Conservation (phyloP, 2,888 invertebrate species). For the Ferdinandea cuprea region DNA sequence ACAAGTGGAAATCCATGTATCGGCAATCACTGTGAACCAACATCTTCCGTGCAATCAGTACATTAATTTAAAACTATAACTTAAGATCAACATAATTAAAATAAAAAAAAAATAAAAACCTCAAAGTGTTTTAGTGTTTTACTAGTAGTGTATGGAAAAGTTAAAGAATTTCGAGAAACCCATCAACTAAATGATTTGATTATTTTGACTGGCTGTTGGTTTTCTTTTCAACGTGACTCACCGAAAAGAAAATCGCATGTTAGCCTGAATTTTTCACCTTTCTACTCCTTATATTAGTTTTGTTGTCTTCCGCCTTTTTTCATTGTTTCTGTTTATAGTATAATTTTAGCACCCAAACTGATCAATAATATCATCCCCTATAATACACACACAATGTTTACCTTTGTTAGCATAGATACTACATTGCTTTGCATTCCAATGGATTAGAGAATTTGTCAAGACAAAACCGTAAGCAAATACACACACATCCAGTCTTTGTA, state of each 20-base stretch:
- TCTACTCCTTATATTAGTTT: constrained; percentile 1
- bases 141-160: too few relatives aligned
- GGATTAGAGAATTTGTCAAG: constrained; percentile 13
- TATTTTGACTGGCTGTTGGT: not conserved
- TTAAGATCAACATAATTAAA: too few relatives aligned
- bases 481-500: not conserved
- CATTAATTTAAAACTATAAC: too few relatives aligned
- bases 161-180: not conserved
- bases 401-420: not conserved
- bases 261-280: not conserved
- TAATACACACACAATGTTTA: constrained; percentile 4
- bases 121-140: too few relatives aligned
- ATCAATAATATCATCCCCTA: constrained; percentile 38
- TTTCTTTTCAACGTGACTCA: constrained; percentile 35
- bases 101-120: too few relatives aligned
- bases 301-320: constrained; percentile 16
- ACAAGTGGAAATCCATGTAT: too few relatives aligned
- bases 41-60: too few relatives aligned
- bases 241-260: constrained; percentile 43
- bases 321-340: constrained; percentile 24
- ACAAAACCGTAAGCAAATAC: not conserved
- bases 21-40: too few relatives aligned
- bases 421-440: not conserved
- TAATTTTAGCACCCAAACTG: constrained; percentile 56
- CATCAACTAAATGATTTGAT: constrained; percentile 1